A percentile compares a stretch with the other conserved stretches of the same genome.
These are phyloP conservation scores for Cherax quadricarinatus DNA, from an alignment of 1,140 invertebrate species.

Conservation along the genomic window DNA sequence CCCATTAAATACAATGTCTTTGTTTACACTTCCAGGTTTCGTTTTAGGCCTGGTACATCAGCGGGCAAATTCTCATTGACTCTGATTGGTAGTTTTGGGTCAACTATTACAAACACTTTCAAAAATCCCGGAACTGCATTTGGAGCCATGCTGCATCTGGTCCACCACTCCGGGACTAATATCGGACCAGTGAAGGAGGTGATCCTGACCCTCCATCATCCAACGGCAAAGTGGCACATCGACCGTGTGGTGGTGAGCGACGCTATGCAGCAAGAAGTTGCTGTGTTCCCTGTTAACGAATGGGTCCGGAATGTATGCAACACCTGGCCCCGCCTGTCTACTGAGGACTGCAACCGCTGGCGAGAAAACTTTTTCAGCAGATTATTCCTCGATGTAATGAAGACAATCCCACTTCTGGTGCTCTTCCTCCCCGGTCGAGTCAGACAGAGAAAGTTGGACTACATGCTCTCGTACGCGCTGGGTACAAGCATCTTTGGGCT, in stretches of 20 bases:
- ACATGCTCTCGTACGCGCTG: conserved; percentile 31
- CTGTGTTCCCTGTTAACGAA: neutral
- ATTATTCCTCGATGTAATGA: neutral
- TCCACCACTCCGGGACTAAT: neutral
- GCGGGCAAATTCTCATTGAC: neutral
- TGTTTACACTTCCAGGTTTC: conserved; percentile 15
- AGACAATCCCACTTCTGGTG: conserved; percentile 11
- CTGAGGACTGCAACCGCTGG: neutral
- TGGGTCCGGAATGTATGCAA: neutral
- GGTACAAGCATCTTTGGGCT: conserved; percentile 19
- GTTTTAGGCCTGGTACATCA: neutral
- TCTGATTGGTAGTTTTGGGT: neutral
- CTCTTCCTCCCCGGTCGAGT: conserved; percentile 22
- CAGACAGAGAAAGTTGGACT: conserved; percentile 27
- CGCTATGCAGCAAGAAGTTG: neutral
- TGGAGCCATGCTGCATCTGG: conserved; percentile 37
- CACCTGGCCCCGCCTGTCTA: neutral
- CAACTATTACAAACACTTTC: neutral
- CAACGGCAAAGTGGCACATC: neutral
- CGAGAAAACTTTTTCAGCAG: neutral
- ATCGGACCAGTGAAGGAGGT: neutral
- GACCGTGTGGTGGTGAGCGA: conserved; percentile 32
- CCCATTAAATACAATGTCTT: conserved; percentile 27
- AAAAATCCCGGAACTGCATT: neutral
- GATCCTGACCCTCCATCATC: neutral